These are phyloP conservation scores for Eufriesea mexicana DNA, from an alignment of 1,140 invertebrate genomes.

Conservation along the genomic window DNA sequence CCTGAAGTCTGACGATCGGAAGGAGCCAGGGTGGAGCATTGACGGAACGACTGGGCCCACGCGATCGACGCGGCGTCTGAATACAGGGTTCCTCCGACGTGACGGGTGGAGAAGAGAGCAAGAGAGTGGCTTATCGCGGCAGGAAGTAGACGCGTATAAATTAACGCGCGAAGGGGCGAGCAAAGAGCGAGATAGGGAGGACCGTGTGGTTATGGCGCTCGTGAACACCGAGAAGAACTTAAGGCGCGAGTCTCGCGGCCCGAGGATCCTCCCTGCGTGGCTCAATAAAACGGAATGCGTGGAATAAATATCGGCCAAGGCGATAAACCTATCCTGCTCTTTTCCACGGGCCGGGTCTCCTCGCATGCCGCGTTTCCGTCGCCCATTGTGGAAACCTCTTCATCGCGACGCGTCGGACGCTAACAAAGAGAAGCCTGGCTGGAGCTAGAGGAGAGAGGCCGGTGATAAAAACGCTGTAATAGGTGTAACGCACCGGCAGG, in stretches of 20 bases:
- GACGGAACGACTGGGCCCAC: conserved; percentile 42
- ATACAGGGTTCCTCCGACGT: too few species aligned
- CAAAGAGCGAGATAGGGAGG: conserved; percentile 37
- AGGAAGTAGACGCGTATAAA: conserved; percentile 61
- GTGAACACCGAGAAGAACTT: conserved; percentile 41
- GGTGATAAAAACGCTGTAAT: conserved; percentile 24
- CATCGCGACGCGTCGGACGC: neutral
- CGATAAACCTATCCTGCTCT: conserved; percentile 52
- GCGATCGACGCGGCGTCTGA: conserved; percentile 29
- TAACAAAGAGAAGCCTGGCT: neutral
- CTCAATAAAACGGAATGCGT: conserved; percentile 62
- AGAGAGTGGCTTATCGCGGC: conserved; percentile 51
- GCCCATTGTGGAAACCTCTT: neutral
- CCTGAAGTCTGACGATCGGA: neutral
- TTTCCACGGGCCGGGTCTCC: neutral
- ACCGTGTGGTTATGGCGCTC: conserved; percentile 37
- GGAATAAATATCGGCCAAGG: conserved; percentile 56
- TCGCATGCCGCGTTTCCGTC: neutral
- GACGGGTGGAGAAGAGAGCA: neutral
- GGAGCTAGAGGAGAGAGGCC: neutral
- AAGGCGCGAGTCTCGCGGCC: conserved; percentile 7
- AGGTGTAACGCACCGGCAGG: conserved; percentile 2
- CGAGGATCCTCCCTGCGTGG: neutral
- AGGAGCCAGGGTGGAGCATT: neutral
- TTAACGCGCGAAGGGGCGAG: conserved; percentile 36